phyloP scores from a whole-genome alignment of 2,113 vertebrate species.

The Pterocles orientalis region DNA sequence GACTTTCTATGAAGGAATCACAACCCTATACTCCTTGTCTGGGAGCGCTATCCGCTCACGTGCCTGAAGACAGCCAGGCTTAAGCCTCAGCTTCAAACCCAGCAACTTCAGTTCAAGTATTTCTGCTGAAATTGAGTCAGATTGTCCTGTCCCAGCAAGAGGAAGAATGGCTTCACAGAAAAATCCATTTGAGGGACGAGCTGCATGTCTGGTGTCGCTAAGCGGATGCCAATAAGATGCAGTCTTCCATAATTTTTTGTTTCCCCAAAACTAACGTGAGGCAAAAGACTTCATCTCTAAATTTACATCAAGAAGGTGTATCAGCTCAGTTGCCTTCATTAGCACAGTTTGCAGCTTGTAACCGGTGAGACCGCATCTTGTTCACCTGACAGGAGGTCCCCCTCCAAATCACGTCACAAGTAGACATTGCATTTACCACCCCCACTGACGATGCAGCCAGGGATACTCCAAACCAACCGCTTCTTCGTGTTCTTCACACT shows the following conservation, averaged over 20 bases:
- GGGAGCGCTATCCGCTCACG: background rate
- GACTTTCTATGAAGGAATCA: background rate
- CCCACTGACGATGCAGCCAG: background rate
- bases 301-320: background rate
- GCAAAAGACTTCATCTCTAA: background rate
- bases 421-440: background rate
- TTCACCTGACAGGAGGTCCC: background rate
- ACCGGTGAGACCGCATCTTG: background rate
- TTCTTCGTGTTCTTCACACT: background rate
- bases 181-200: background rate
- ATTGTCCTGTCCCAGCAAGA: background rate
- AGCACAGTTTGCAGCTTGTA: background rate
- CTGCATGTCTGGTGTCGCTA: background rate
- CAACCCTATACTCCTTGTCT: background rate
- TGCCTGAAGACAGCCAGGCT: background rate
- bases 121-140: background rate
- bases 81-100: background rate
- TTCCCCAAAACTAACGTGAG: background rate
- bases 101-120: background rate
- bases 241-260: background rate
- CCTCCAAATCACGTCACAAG: background rate
- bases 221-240: background rate
- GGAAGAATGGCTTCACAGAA: background rate
- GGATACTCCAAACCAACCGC: background rate
- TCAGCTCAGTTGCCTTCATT: background rate